Conservation (phyloP, 2,113 vertebrate genomes). For the Vombatus ursinus region DNA sequence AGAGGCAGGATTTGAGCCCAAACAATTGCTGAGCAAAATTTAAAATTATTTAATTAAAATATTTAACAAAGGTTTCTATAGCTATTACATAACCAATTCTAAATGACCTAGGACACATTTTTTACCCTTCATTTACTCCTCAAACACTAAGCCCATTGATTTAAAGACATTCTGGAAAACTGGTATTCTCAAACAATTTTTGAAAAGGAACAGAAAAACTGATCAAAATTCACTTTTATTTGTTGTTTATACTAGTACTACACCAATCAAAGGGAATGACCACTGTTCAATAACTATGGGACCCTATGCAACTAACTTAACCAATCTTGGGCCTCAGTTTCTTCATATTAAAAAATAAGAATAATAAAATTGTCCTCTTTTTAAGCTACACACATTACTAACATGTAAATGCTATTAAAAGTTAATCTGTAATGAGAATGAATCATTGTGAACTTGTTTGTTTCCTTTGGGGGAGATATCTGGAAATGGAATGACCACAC, state of each 20-base stretch:
- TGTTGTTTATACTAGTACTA: constrained; percentile 28
- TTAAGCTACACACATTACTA: not conserved
- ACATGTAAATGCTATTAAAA: not conserved
- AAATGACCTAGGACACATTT: constrained; percentile 9
- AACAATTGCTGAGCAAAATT: not conserved
- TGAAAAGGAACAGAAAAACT: not conserved
- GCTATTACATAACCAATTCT: not conserved
- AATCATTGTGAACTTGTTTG: constrained; percentile 10
- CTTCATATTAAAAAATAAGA: constrained; percentile 29
- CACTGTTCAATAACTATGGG: not conserved
- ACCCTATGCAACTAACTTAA: not conserved
- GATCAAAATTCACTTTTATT: not conserved
- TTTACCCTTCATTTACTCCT: constrained; percentile 1
- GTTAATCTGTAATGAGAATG: constrained; percentile 6
- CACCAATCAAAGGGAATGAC: not conserved
- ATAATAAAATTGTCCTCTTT: constrained; percentile 27
- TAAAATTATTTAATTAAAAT: constrained; percentile 38
- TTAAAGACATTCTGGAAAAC: constrained; percentile 8
- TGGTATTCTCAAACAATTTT: constrained; percentile 37
- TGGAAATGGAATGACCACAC: constrained; percentile 7
- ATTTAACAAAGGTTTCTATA: constrained; percentile 21
- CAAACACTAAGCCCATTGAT: not conserved
- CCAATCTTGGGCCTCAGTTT: not conserved
- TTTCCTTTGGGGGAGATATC: constrained; percentile 28
- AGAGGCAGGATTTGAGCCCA: not conserved